Conservation (phyloP, 1,140 invertebrate genomes). For the Hydropsyche tenuis region DNA sequence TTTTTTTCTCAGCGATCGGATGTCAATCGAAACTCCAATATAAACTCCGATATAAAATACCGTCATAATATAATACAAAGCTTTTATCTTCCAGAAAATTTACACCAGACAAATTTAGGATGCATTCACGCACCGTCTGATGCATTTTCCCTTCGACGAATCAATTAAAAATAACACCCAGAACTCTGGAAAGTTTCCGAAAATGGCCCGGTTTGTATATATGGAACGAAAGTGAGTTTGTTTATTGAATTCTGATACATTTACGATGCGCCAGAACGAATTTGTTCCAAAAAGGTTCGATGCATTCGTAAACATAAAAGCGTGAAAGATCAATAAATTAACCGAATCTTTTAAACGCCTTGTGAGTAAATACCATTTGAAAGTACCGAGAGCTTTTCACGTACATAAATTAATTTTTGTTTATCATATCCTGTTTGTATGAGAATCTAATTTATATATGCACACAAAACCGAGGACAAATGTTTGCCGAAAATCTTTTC, state of each 20-base stretch:
- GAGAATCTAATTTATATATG: not conserved
- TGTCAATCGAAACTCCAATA: too few relatives aligned
- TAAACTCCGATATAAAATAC: too few relatives aligned
- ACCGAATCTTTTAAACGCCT: not conserved
- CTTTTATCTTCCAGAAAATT: too few relatives aligned
- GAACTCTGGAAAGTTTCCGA: not conserved
- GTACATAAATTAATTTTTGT: too few relatives aligned
- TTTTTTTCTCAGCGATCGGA: too few relatives aligned
- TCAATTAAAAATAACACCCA: not conserved
- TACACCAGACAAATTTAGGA: too few relatives aligned
- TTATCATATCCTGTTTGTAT: not conserved
- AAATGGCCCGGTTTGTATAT: not conserved
- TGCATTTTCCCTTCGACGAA: not conserved
- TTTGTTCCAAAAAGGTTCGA: slow-evolving; percentile 3
- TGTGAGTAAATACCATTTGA: too few relatives aligned
- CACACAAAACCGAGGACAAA: not conserved
- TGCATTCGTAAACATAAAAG: not conserved
- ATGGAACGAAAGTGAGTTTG: not conserved
- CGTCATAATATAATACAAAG: too few relatives aligned
- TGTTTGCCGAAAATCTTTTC: not conserved
- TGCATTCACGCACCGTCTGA: not conserved
- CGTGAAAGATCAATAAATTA: not conserved
- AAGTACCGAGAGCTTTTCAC: too few relatives aligned
- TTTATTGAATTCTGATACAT: slow-evolving; percentile 8
- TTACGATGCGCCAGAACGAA: not conserved